phyloP scores from a whole-genome alignment of 2,888 invertebrate species.

The Chymomyza caudatula region DNA sequence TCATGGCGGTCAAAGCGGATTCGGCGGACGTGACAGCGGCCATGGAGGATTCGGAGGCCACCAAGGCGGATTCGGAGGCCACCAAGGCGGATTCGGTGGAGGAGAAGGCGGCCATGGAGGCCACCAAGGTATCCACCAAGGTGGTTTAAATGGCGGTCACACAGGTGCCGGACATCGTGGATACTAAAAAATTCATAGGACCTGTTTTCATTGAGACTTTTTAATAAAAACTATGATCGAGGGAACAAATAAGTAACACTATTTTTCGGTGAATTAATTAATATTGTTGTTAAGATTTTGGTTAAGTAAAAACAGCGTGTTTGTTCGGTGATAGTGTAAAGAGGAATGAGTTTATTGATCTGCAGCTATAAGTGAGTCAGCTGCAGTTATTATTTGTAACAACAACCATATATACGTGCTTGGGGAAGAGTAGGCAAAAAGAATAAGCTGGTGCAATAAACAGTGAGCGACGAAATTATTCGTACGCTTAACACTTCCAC shows the following conservation, averaged over 20 bases:
- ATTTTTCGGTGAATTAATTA: neutral
- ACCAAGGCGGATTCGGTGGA: constrained; percentile 6
- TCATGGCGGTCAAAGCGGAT: constrained; percentile 7
- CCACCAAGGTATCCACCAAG: neutral
- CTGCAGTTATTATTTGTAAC: too few relatives aligned
- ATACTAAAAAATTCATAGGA: neutral
- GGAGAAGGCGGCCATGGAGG: neutral
- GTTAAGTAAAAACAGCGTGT: neutral
- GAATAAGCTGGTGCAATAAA: too few relatives aligned
- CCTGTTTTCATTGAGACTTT: neutral
- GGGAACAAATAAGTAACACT: neutral
- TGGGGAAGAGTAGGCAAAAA: too few relatives aligned
- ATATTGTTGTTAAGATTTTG: too few relatives aligned
- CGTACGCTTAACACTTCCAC: too few relatives aligned
- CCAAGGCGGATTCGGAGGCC: neutral
- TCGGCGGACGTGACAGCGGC: constrained; percentile 6
- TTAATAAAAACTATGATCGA: neutral
- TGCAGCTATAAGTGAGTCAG: too few relatives aligned
- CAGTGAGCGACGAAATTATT: too few relatives aligned
- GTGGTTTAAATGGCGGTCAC: neutral
- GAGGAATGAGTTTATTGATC: too few relatives aligned
- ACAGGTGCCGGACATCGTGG: neutral
- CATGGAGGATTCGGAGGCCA: constrained; percentile 3
- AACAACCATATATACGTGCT: too few relatives aligned
- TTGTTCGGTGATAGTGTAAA: too few relatives aligned